Percentiles rank a stretch among this genome's conserved stretches.
Conservation (phyloP, 2,797 vertebrate species). For the Chloroceryle amazona region DNA sequence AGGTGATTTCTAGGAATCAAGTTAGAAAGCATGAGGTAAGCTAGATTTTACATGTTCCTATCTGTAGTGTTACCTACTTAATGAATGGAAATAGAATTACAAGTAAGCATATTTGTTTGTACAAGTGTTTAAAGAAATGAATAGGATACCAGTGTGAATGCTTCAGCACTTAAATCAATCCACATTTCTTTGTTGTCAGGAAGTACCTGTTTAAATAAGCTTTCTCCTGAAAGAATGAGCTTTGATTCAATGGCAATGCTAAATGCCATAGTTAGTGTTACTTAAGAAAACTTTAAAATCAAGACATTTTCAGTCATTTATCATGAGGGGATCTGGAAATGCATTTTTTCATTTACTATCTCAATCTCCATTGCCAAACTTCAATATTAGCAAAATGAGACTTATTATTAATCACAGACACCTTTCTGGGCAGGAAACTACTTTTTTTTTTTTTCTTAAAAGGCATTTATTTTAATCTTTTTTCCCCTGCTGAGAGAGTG, state of each 20-base stretch:
- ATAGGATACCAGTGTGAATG: not conserved
- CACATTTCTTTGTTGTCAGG: not conserved
- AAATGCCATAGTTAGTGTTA: not conserved
- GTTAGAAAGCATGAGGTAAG: not conserved
- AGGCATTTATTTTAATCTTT: not conserved
- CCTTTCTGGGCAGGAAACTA: not conserved
- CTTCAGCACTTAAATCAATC: not conserved
- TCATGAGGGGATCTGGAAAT: not conserved
- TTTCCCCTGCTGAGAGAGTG: not conserved
- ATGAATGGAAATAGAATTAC: not conserved
- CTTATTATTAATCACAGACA: not conserved
- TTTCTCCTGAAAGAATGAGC: not conserved
- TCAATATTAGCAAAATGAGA: not conserved
- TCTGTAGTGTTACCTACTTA: not conserved
- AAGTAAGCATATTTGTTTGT: not conserved
- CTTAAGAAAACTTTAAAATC: not conserved
- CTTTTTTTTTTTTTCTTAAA: not conserved
- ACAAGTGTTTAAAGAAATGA: not conserved
- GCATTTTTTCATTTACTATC: not conserved
- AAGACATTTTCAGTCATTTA: not conserved
- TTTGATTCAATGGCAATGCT: not conserved
- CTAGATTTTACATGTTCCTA: not conserved
- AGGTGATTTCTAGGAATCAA: not conserved
- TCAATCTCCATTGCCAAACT: not conserved
- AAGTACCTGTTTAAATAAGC: not conserved